These are phyloP conservation scores for Leptinotarsa texana DNA, from an alignment of 1,140 invertebrate genomes.

Conservation along the genomic window DNA sequence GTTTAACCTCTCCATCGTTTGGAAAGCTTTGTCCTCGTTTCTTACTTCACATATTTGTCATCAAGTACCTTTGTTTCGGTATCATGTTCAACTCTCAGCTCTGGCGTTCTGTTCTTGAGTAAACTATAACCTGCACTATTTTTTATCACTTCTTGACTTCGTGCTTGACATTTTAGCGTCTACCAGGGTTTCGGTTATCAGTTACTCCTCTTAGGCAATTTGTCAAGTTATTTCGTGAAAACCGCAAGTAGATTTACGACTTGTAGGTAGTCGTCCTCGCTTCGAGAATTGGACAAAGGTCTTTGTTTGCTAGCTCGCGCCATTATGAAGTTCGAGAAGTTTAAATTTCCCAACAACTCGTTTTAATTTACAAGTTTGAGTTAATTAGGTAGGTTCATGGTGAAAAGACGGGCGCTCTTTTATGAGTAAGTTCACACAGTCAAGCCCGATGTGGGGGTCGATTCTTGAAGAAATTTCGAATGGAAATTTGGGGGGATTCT, in stretches of 20 bases:
- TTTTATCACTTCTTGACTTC: neutral
- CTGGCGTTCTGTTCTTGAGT: neutral
- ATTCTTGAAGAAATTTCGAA: too few relatives aligned
- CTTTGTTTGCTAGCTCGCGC: neutral
- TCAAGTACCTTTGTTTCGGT: too few relatives aligned
- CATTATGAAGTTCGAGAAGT: conserved; percentile 1
- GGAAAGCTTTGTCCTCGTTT: too few relatives aligned
- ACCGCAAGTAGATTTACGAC: conserved; percentile 1
- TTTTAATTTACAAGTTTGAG: conserved; percentile 1
- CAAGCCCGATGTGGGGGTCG: too few relatives aligned
- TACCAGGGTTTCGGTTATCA: neutral
- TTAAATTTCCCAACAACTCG: neutral
- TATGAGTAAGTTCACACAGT: neutral
- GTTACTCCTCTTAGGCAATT: neutral
- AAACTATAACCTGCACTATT: neutral
- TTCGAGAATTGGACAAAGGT: neutral
- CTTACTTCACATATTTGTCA: too few relatives aligned
- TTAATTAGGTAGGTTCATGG: conserved; percentile 1
- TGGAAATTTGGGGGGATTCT: too few relatives aligned
- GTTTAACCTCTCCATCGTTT: too few relatives aligned
- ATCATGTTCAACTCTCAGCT: too few relatives aligned
- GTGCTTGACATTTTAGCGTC: neutral
- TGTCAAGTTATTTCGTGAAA: conserved; percentile 1
- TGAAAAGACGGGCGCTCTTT: neutral
- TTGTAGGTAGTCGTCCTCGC: neutral